phyloP scores from a whole-genome alignment of 2,113 vertebrate genomes.

The Martes martes region DNA sequence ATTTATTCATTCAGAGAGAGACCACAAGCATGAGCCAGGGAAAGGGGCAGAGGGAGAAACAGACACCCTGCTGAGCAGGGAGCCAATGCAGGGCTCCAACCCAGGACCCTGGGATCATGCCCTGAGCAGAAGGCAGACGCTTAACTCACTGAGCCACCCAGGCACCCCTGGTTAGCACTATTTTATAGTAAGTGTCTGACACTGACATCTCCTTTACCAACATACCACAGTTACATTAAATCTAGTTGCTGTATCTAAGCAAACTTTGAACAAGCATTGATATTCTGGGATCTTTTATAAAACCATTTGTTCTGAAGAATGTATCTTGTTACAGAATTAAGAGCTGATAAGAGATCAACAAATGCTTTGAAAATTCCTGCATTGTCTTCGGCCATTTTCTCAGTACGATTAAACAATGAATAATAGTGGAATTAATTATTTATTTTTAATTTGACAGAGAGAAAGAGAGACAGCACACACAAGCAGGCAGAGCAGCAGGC shows the following conservation, averaged over 20 bases:
- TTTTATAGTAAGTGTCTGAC: slow-evolving; percentile 15
- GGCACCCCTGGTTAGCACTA: background rate
- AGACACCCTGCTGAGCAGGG: background rate
- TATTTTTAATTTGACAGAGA: too few species aligned
- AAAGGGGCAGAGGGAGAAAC: background rate
- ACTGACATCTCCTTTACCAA: slow-evolving; percentile 38
- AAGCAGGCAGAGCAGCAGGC: too few species aligned
- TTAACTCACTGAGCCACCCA: background rate
- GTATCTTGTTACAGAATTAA: slow-evolving; percentile 17
- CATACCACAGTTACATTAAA: slow-evolving; percentile 11
- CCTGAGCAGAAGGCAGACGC: background rate
- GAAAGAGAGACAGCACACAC: too few species aligned
- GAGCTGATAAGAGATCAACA: slow-evolving; percentile 7
- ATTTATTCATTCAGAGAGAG: background rate
- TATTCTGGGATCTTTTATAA: background rate
- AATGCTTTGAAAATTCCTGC: slow-evolving; percentile 30
- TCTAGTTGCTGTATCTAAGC: background rate
- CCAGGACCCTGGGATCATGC: background rate
- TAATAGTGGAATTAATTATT: background rate
- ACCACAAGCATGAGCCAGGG: too few species aligned
- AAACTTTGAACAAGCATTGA: slow-evolving; percentile 8
- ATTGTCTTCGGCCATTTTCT: slow-evolving; percentile 26
- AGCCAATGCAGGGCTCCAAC: background rate
- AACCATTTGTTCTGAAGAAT: background rate
- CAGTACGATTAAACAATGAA: background rate